A percentile compares a stretch with the other conserved stretches of the same genome.
phyloP scores from a whole-genome alignment of 2,113 vertebrate species.

The Eurystomus gularis region DNA sequence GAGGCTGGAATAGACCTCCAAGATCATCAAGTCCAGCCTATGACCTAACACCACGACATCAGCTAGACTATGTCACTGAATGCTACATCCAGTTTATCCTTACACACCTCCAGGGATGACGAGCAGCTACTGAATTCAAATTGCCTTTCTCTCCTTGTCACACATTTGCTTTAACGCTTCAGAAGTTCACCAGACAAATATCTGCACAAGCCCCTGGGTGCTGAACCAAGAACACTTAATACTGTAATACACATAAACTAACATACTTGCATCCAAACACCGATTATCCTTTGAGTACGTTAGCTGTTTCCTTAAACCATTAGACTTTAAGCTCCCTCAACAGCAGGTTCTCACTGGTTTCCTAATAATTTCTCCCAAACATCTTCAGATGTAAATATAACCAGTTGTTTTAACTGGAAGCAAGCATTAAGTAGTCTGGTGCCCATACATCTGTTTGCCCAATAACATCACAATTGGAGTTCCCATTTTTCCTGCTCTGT shows the following conservation, averaged over 20 bases:
- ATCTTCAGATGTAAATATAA: not conserved
- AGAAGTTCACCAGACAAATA: not conserved
- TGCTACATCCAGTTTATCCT: too few relatives aligned
- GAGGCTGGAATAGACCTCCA: too few relatives aligned
- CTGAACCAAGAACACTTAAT: not conserved
- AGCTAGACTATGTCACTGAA: too few relatives aligned
- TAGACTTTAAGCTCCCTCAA: not conserved
- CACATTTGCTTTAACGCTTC: not conserved
- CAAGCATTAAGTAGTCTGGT: not conserved
- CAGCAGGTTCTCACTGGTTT: not conserved
- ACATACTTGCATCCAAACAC: not conserved
- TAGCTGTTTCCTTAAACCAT: not conserved
- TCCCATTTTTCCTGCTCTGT: not conserved
- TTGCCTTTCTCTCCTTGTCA: not conserved
- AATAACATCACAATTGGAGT: not conserved
- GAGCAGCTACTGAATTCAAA: not conserved
- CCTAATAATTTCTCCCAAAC: not conserved
- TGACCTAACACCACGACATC: too few relatives aligned
- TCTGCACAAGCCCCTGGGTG: not conserved
- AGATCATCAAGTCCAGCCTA: too few relatives aligned
- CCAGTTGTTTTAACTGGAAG: not conserved
- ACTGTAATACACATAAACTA: not conserved
- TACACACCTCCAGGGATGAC: too few relatives aligned
- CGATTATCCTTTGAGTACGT: not conserved
- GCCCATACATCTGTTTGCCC: not conserved